A percentile compares a stretch with the other conserved stretches of the same genome.
phyloP scores from a whole-genome alignment of 2,888 invertebrate species.

The Euzophera pinguis region DNA sequence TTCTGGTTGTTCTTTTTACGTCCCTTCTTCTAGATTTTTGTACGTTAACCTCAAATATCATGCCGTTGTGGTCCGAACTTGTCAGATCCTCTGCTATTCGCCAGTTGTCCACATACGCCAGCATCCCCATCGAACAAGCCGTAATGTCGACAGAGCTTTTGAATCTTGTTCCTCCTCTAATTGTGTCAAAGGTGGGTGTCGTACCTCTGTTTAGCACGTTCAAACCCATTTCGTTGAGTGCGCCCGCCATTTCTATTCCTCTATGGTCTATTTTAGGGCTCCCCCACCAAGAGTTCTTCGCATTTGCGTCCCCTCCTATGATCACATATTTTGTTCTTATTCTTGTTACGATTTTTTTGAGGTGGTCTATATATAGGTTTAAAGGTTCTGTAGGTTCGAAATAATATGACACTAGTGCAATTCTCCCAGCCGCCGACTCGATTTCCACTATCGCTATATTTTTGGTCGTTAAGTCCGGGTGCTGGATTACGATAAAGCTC shows the following conservation, averaged over 20 bases:
- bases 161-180: slow-evolving; percentile 1
- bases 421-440: neutral
- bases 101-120: slow-evolving; percentile 19
- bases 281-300: slow-evolving; percentile 21
- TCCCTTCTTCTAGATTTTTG: slow-evolving; percentile 4
- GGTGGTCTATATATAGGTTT: slow-evolving; percentile 10
- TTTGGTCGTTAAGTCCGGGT: slow-evolving; percentile 15
- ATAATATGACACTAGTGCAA: neutral
- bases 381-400: slow-evolving; percentile 1
- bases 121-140: slow-evolving; percentile 11
- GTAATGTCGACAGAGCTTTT: slow-evolving; percentile 20
- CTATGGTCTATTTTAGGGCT: slow-evolving; percentile 9
- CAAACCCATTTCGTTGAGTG: slow-evolving; percentile 17
- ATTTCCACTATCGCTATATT: slow-evolving; percentile 14
- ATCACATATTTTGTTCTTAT: neutral
- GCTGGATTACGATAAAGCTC: slow-evolving; percentile 9
- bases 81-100: slow-evolving; percentile 12
- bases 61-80: slow-evolving; percentile 25
- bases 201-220: slow-evolving; percentile 18
- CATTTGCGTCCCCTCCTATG: slow-evolving; percentile 20
- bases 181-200: slow-evolving; percentile 20
- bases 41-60: slow-evolving; percentile 20
- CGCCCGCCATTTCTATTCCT: slow-evolving; percentile 3
- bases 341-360: neutral
- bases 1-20: slow-evolving; percentile 17